Evolutionary conservation across 37 sponge, comb jelly and placozoan species (phyloP), one percentile per base, ranked within the genome.

Genomic region (Agelas oroides): DNA sequence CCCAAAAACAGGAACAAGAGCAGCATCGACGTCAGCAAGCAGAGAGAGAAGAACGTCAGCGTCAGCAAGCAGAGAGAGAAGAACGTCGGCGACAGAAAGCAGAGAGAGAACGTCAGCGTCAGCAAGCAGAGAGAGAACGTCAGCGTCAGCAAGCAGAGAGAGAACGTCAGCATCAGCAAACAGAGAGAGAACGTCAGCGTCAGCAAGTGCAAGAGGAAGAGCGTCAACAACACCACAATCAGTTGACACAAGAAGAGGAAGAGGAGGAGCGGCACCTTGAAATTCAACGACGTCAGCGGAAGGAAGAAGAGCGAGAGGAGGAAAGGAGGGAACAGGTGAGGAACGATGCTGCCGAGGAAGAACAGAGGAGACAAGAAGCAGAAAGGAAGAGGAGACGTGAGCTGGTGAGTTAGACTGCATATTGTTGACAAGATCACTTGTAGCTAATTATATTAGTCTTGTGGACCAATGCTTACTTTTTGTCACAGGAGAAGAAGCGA

Each of bases 201-300:
- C 46, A 46, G 46, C 46, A 46, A 46, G 8, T 31, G 63, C 70
- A 79, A 70, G 60, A 55, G 38, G 70, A 61, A 67, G 77, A 41
- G 66, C 59, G 21, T 31, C 31, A 64, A 34, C 38, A 38, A 79
- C 15, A 14, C 6, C 41, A 64, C 36, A 31, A 14, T 19, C 33
- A 0, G 59, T 30, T 6, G 40, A 21, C 53, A 12, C 25, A 16
- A 41, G 67, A 65, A 32, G 59, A 64, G 40, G 1, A 16, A 37
- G 64, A 68, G 59, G 73, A 81, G 66, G 33, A 38, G 69, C 21
- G 35, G 55, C 79, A 15, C 60, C 84, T 84, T 58, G 81, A 87
- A 79, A 65, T 70, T 69, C 63, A 71, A 65, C 60, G 39, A 6
- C 65, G 53, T 0, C 30, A 24, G 46, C 36, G 66, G 37, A 74